Base-by-base conservation (phyloP, 2,113 vertebrate genomes). In the Vimba vimba region DNA sequence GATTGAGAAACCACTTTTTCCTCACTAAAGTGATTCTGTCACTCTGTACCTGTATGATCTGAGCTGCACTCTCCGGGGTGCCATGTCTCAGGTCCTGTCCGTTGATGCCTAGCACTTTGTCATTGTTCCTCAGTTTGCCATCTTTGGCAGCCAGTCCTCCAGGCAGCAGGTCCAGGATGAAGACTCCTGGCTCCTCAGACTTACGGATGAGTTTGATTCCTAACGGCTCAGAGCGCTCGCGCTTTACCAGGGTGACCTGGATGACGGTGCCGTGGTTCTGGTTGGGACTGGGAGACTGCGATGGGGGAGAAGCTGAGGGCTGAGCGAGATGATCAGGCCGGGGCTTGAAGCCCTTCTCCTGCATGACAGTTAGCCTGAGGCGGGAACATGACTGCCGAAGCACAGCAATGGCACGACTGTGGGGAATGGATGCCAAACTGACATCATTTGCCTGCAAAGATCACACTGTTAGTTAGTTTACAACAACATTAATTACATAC, bases 141-240 rank as follows among this genome's bases (percentile, higher is more conserved):
- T 98, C 97, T 90, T 95, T 96, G 82, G 96, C 96, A 13, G 97
- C 97, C 93, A 98, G 88, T 12, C 97, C 97, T 23, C 97, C 97
- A 2, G 96, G 91, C 33, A 98, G 88, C 88, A 98, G 90, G 90
- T 98, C 97, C 71, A 98, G 92, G 85, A 98, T 96, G 50, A 98
- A 97, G 84, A 98, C 96, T 1, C 97, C 97, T 0, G 94, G 93
- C 90, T 97, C 96, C 0, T 97, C 97, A 0, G 95, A 96, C 87
- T 98, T 97, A 81, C 97, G 93, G 89, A 98, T 97, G 59, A 98
- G 94, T 87, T 98, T 98, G 90, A 98, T 98, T 39, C 97, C 97
- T 5, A 98, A 89, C 0, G 97, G 96, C 4, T 97, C 97, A 0
- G 92, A 91, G 5, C 95, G 94, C 79, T 97, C 96, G 23, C 93